Percentiles rank a stretch among this genome's conserved stretches.
Evolutionary conservation across 2,888 invertebrate genomes (phyloP).

Genomic region (Actias luna): DNA sequence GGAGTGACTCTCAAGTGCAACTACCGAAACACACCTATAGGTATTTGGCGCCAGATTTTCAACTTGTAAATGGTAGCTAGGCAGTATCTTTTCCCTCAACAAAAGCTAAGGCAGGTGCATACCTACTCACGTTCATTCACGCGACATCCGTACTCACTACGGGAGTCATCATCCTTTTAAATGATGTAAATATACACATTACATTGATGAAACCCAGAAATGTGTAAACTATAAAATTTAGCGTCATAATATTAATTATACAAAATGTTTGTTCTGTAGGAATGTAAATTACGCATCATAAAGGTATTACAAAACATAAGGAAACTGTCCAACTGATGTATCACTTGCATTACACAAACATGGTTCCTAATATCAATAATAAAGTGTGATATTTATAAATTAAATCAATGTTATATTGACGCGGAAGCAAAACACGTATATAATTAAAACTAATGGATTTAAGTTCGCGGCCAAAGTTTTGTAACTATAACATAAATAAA

Average conservation of each 20-base stretch:
- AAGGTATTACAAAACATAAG: slow-evolving; percentile 58
- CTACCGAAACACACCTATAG: no score
- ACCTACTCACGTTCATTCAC: no score
- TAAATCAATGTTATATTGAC: slow-evolving; percentile 44
- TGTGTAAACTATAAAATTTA: background rate
- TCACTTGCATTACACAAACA: slow-evolving; percentile 29
- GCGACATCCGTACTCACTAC: no score
- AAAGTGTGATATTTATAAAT: slow-evolving; percentile 44
- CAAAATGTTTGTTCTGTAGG: slow-evolving; percentile 8
- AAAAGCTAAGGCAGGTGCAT: no score
- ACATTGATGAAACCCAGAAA: no score
- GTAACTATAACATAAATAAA: slow-evolving; percentile 50
- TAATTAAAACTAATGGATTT: slow-evolving; percentile 48
- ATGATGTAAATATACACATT: no score
- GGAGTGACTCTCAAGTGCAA: no score
- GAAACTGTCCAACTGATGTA: slow-evolving; percentile 24
- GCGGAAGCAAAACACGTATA: slow-evolving; percentile 58
- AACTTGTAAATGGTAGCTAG: no score
- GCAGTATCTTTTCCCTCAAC: no score
- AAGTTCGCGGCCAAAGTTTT: slow-evolving; percentile 48
- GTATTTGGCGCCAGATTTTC: no score
- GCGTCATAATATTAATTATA: background rate
- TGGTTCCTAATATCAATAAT: slow-evolving; percentile 38
- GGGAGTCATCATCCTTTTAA: no score
- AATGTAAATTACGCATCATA: slow-evolving; percentile 30